Percentiles rank a stretch among this genome's conserved stretches.
These are phyloP conservation scores for Lordiphosa andalusiaca DNA, from an alignment of 2,888 invertebrate genomes.

Conservation along the genomic window DNA sequence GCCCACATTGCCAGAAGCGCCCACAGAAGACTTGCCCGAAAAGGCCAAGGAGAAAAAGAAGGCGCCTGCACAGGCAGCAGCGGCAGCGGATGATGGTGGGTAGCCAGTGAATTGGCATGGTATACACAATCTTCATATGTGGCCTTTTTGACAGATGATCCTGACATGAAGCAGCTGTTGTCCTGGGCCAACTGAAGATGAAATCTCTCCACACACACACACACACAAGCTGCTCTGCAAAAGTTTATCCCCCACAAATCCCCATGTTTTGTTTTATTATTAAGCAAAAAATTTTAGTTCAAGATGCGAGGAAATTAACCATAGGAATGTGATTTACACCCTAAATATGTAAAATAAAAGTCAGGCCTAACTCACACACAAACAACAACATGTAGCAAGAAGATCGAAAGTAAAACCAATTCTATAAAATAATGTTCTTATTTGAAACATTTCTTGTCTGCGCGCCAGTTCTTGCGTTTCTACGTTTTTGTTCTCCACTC, in stretches of 20 bases:
- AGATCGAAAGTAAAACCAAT: no score
- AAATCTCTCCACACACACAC: slow-evolving; percentile 44
- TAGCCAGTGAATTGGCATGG: background rate
- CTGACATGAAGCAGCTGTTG: slow-evolving; percentile 87
- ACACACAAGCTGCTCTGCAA: slow-evolving; percentile 25
- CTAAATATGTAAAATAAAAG: no score
- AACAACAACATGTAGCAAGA: no score
- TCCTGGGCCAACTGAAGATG: slow-evolving; percentile 86
- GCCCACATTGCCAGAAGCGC: slow-evolving; percentile 88
- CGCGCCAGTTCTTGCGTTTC: no score
- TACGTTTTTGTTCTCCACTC: no score
- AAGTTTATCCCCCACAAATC: slow-evolving; percentile 14
- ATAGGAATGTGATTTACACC: slow-evolving; percentile 60
- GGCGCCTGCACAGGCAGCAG: slow-evolving; percentile 34
- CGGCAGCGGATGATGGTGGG: slow-evolving; percentile 58
- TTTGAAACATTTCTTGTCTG: no score
- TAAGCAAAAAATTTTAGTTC: slow-evolving; percentile 42
- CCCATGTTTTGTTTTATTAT: slow-evolving; percentile 39
- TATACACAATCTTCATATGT: no score
- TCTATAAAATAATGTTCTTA: no score
- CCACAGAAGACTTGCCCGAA: slow-evolving; percentile 83
- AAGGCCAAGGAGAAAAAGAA: slow-evolving; percentile 77
- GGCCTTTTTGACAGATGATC: slow-evolving; percentile 81
- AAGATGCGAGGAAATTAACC: slow-evolving; percentile 42
- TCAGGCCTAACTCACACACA: no score